These are phyloP conservation scores for Grus americana DNA, from an alignment of 2,113 vertebrate genomes.

Conservation along the genomic window DNA sequence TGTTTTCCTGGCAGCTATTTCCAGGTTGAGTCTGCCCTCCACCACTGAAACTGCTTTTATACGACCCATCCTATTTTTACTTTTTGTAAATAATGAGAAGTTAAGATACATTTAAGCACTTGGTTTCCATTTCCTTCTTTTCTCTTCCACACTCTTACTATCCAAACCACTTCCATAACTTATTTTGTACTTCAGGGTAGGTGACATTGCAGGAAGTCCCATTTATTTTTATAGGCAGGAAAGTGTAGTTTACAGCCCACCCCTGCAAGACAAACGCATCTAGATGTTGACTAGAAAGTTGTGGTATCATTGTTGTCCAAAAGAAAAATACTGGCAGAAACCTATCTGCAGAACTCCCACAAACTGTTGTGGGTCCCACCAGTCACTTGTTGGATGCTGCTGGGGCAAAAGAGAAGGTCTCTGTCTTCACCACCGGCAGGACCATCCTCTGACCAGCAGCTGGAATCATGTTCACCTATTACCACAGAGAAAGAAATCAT, in stretches of 20 bases:
- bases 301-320: too few relatives aligned
- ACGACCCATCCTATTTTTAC: neutral
- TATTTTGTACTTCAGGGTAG: neutral
- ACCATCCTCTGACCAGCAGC: neutral
- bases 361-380: neutral
- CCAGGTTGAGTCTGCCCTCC: neutral
- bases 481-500: neutral
- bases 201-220: neutral
- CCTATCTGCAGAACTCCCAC: neutral
- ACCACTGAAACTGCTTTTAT: neutral
- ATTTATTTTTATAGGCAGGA: neutral
- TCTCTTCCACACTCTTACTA: neutral
- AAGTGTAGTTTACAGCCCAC: neutral
- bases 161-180: neutral
- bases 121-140: neutral
- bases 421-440: fast-evolving
- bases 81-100: neutral
- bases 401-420: neutral
- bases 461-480: fast-evolving
- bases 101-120: neutral
- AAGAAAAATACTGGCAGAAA: neutral
- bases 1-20: neutral
- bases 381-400: neutral
- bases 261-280: neutral
- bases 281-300: neutral